Percentiles rank a stretch among this genome's conserved stretches.
These are phyloP conservation scores for Creontiades dilutus DNA, from an alignment of 2,888 invertebrate species.

Conservation along the genomic window DNA sequence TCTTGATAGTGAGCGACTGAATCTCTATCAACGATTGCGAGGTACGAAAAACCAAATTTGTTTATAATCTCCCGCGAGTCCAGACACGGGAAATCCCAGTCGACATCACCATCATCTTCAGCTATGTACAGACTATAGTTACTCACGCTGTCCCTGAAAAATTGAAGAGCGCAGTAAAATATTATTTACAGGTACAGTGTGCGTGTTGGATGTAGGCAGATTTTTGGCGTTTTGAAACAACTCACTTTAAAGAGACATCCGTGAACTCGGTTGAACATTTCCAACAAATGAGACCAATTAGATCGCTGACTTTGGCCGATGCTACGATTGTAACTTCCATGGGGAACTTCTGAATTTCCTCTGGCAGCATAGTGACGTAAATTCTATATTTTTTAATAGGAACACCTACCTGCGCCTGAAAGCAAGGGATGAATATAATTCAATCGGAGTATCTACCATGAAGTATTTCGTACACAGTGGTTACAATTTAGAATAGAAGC, in stretches of 20 bases:
- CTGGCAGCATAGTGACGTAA: constrained; percentile 92
- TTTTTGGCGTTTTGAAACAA: constrained; percentile 9
- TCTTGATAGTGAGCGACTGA: constrained; percentile 75
- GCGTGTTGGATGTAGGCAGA: not conserved
- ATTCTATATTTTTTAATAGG: constrained; percentile 92
- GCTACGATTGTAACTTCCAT: constrained; percentile 89
- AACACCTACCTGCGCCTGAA: constrained; percentile 84
- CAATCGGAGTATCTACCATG: too few relatives aligned
- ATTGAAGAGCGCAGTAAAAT: not conserved
- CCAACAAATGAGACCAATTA: constrained; percentile 95
- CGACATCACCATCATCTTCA: constrained; percentile 97
- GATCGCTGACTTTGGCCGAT: constrained; percentile 91
- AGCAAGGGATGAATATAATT: not conserved
- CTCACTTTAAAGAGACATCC: constrained; percentile 79
- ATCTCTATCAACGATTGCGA: constrained; percentile 91
- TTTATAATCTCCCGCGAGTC: constrained; percentile 93
- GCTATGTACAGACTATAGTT: constrained; percentile 94
- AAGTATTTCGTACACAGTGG: too few relatives aligned
- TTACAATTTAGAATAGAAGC: too few relatives aligned
- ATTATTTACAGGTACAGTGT: not conserved
- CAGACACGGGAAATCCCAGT: constrained; percentile 94
- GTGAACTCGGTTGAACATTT: constrained; percentile 82
- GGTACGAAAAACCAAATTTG: constrained; percentile 94
- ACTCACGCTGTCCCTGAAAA: constrained; percentile 81
- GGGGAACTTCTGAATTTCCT: constrained; percentile 85